Percentiles rank a stretch among this genome's conserved stretches.
These are phyloP conservation scores for Dasyurus viverrinus DNA, from an alignment of 2,113 vertebrate species.

Conservation along the genomic window DNA sequence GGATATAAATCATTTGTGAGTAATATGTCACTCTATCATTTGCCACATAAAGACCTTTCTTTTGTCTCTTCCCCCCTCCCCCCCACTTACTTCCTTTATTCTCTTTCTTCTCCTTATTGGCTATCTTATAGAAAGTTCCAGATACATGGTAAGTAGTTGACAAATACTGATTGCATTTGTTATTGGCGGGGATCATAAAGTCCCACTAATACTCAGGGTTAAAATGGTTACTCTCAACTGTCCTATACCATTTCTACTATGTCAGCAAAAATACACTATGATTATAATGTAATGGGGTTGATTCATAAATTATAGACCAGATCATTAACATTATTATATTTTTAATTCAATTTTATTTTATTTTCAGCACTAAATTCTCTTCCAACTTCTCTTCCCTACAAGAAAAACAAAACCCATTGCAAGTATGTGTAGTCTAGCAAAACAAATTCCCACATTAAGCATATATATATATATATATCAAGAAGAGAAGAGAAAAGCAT, in stretches of 20 bases:
- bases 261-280: neutral
- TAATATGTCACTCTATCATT: neutral
- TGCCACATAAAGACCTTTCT: neutral
- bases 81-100: neutral
- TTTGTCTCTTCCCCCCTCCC: rapidly evolving
- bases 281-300: neutral
- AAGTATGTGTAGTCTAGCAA: neutral
- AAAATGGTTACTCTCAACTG: neutral
- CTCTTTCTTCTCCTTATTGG: neutral
- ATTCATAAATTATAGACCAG: neutral
- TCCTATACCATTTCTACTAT: neutral
- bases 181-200: neutral
- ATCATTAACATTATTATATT: neutral
- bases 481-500: neutral
- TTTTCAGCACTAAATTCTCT: neutral
- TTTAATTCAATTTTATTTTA: neutral
- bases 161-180: neutral
- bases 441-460: neutral
- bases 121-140: neutral
- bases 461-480: neutral
- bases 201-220: neutral
- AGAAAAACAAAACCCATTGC: neutral
- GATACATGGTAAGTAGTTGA: neutral
- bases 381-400: neutral
- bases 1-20: neutral